Base-by-base conservation (phyloP, 1,140 invertebrate species). In the Drosophila auraria region DNA sequence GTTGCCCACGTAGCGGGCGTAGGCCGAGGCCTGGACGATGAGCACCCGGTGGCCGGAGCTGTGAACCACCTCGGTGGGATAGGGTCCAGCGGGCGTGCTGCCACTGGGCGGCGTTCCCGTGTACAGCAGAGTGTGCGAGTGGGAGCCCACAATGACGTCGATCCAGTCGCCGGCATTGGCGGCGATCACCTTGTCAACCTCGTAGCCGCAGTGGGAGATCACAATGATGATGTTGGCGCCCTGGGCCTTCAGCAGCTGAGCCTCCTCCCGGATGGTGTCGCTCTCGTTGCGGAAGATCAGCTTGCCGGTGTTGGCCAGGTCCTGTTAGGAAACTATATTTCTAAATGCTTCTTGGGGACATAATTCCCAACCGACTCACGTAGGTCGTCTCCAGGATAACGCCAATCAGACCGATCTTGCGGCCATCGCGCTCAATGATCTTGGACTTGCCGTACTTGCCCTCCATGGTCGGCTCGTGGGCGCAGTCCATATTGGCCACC, bases 121-220 rank as follows among this genome's bases (percentile, higher is more conserved):
- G 86, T 94, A 97, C 0, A 97, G 93, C 72, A 98, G 95, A 0
- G 96, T 96, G 83, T 98, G 97, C 5, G 96, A 96, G 86, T 98
- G 97, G n/a, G 96, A 97, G 14, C 97, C 97, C 25, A 98, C 96
- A 69, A 98, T 97, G 1, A 97, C 95, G 66, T 96, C 96, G 40
- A 98, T 95, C 47, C 96, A 93, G 33, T 94, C 93, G 36, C 94
- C 95, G 40, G 94, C 94, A 33, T 94, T 93, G 15, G 79, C 78
- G 0, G 97, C 97, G 63, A 98, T 96, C 61, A 93, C 83, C 82
- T 95, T 93, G 86, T 98, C 97, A 23, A 96, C 94, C 12, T 94
- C 93, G 47, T 95, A 94, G 2, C 97, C 97, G 61, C 96, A 96
- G 82, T 98, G 97, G 7, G 97, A 97, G 44, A 97, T 92, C 3